Evolutionary conservation across 2,113 vertebrate species (phyloP).

Genomic region (Malaclemys terrapin): DNA sequence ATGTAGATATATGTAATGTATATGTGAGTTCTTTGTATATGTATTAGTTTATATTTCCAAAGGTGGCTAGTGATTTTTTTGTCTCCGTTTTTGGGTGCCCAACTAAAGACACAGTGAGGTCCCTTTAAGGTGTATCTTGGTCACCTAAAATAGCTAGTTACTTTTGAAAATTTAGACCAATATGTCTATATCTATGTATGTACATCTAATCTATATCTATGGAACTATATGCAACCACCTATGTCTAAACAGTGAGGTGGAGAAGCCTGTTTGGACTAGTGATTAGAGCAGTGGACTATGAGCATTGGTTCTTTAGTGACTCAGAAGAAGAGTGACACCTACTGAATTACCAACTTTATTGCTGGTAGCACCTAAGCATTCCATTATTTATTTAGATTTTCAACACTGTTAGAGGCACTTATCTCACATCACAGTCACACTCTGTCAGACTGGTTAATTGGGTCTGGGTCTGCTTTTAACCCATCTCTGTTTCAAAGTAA

Average conservation of each 20-base stretch:
- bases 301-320: background rate
- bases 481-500: background rate
- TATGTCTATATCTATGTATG: background rate
- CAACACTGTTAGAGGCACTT: background rate
- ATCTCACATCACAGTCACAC: background rate
- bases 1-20: background rate
- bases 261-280: background rate
- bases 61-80: background rate
- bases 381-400: background rate
- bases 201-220: background rate
- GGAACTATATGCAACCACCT: background rate
- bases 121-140: background rate
- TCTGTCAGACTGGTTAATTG: background rate
- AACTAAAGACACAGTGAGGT: background rate
- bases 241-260: background rate
- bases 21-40: background rate
- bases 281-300: background rate
- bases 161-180: background rate
- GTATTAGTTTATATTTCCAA: constrained; percentile 1
- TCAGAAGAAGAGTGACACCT: background rate
- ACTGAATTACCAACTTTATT: background rate
- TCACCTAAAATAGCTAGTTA: background rate
- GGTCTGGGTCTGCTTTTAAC: constrained; percentile 13
- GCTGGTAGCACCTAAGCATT: background rate
- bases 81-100: background rate